Evolutionary conservation across 2,113 vertebrate genomes (phyloP).

Genomic region (Proterorhinus semilunaris): DNA sequence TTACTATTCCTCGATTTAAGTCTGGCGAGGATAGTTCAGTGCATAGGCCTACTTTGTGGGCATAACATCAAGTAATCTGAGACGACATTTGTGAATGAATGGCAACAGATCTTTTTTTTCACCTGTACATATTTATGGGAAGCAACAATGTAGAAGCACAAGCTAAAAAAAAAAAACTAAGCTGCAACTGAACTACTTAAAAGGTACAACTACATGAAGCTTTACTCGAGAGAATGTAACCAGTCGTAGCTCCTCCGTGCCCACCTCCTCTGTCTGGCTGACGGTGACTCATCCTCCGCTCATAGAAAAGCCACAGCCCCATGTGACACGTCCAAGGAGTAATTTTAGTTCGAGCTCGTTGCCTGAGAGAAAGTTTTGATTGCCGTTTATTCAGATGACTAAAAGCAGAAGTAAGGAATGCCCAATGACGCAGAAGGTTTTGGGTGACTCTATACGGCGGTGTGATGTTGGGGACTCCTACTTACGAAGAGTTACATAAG

Average conservation of each 20-base stretch:
- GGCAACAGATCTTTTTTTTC: no score
- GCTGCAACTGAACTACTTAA: no score
- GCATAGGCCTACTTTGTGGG: no score
- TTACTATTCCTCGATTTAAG: conserved; percentile 29
- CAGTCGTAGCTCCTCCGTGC: neutral
- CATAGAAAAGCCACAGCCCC: conserved; percentile 10
- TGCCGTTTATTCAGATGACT: neutral
- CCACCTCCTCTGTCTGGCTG: conserved; percentile 2
- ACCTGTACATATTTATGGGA: no score
- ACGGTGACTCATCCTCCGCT: conserved; percentile 57
- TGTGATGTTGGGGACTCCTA: neutral
- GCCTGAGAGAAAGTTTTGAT: conserved; percentile 1
- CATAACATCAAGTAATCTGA: no score
- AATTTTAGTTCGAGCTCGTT: conserved; percentile 13
- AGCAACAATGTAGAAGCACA: no score
- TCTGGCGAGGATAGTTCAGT: neutral
- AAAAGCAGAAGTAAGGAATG: neutral
- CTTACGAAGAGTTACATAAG: neutral
- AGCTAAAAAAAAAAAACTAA: no score
- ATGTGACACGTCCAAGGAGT: conserved; percentile 16
- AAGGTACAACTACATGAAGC: no score
- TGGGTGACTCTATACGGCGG: neutral
- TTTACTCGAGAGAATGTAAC: no score
- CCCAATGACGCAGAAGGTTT: neutral
- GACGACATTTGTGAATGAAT: no score